phyloP scores from a whole-genome alignment of 92 coral and sea anemone genomes.

The Micromussa lordhowensis region DNA sequence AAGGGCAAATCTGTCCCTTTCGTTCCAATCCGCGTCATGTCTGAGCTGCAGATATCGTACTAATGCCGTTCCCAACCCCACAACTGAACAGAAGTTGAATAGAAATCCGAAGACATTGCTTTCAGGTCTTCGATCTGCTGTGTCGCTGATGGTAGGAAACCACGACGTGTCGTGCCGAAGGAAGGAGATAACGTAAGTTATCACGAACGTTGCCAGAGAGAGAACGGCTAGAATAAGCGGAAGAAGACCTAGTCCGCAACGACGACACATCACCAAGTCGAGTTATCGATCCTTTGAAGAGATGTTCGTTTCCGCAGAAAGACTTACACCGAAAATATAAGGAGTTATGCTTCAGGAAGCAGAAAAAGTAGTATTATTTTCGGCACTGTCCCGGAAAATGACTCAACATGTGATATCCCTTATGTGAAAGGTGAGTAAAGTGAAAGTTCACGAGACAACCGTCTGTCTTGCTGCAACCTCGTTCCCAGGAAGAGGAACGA shows the following conservation, averaged over 20 bases:
- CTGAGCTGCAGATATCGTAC: slow-evolving; percentile 85
- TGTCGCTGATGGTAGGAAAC: slow-evolving; percentile 81
- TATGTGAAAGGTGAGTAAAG: too few species aligned
- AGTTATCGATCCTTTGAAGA: too few species aligned
- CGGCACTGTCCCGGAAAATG: not conserved
- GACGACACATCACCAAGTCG: slow-evolving; percentile 17
- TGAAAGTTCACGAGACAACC: not conserved
- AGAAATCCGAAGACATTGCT: slow-evolving; percentile 87
- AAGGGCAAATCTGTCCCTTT: slow-evolving; percentile 72
- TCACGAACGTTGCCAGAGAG: slow-evolving; percentile 60
- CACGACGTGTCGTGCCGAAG: slow-evolving; percentile 71
- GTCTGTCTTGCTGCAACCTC: too few species aligned
- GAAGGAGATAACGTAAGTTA: slow-evolving; percentile 70
- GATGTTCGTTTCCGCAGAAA: too few species aligned
- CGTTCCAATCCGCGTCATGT: slow-evolving; percentile 91
- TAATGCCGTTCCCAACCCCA: slow-evolving; percentile 67
- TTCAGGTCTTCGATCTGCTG: slow-evolving; percentile 75
- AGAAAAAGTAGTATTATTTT: not conserved
- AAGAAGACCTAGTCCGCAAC: slow-evolving; percentile 71
- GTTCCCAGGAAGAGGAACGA: too few species aligned
- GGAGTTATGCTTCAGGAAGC: not conserved
- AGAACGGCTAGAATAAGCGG: slow-evolving; percentile 73
- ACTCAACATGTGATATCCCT: not conserved
- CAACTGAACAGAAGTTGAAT: slow-evolving; percentile 74
- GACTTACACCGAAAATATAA: not conserved